Evolutionary conservation across 2,888 invertebrate genomes (phyloP).

Genomic region (Theristus sp.): DNA sequence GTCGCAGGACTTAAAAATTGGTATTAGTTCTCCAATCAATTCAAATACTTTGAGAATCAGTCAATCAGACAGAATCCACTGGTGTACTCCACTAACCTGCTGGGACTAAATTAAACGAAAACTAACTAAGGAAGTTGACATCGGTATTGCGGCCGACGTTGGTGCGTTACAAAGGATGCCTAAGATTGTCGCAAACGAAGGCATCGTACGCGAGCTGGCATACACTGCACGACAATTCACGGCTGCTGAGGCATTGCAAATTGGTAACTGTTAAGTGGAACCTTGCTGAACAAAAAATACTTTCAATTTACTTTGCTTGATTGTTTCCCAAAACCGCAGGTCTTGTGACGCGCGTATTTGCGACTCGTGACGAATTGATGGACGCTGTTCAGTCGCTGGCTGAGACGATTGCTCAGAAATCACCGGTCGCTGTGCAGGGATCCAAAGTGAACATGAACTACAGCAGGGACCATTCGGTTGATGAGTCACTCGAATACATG

Average conservation of each 20-base stretch:
- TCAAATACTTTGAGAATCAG: neutral
- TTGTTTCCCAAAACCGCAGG: constrained; percentile 49
- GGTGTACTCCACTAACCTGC: neutral
- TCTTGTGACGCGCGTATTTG: constrained; percentile 55
- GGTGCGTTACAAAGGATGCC: constrained; percentile 81
- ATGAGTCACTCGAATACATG: constrained; percentile 71
- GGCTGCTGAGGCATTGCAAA: constrained; percentile 49
- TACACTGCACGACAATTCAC: constrained; percentile 63
- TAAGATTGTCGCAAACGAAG: constrained; percentile 67
- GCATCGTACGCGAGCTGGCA: constrained; percentile 65
- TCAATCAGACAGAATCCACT: neutral
- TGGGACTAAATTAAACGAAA: neutral
- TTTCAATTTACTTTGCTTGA: constrained; percentile 29
- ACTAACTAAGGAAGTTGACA: constrained; percentile 41
- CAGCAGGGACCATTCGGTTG: constrained; percentile 64
- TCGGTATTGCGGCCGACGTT: constrained; percentile 83
- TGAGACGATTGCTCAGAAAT: constrained; percentile 58
- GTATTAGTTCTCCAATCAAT: neutral
- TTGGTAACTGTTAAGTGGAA: constrained; percentile 2
- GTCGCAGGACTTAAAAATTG: no score
- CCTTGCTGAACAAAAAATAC: neutral
- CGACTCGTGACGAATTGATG: constrained; percentile 52
- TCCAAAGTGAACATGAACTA: constrained; percentile 62
- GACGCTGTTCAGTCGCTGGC: constrained; percentile 53
- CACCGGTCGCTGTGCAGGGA: constrained; percentile 82